Base-by-base conservation (phyloP, 2,113 vertebrate species). In the Synodontis membranacea region DNA sequence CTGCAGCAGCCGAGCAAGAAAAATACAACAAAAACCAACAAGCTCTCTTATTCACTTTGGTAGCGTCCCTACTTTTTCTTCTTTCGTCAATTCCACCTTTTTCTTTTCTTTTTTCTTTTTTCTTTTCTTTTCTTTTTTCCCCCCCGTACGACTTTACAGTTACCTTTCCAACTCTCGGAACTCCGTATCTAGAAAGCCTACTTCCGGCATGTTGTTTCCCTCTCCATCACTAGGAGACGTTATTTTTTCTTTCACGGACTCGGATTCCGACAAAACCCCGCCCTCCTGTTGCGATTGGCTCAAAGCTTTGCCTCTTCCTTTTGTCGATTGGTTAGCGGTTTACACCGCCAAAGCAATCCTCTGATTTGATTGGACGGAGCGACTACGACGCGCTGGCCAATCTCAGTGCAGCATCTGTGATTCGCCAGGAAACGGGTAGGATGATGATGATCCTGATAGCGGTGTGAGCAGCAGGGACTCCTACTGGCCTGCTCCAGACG, bases 181-280 rank as follows among this genome's bases (percentile, higher is more conserved):
- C 83, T 79, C 72, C 31, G 83, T 80, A 70, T 87, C 88, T 80
- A 62, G 44, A 87, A 80, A 86, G 14, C 44, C 72, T 42, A 87
- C 88, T 89, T 89, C 88, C 88, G 88, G 88, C 88, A 89, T 89
- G 68, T 85, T 85, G 88, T 87, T 89, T 86, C 86, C 25, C 60
- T 28, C 86, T 87, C 70, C 66, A 72, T 87, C 83, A 83, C 88
- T 70, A 42, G 28, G 79, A 83, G 86, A 72, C 14, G 42, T 44
- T 76, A 44, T 82, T 82, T 82, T 82, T 44, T 82, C 80, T 82
- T 64, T 70, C n/a, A 31, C 78, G 34, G 19, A 86, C 85, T 68
- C 75, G 78, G 72, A 39, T 72, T 58, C 50, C 2, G 17, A 74
- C 8, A 58, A 81, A 81, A 46, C 39, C 64, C 85, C 78, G 78